phyloP scores from a whole-genome alignment of 2,797 vertebrate species.

The Graptemys geographica region DNA sequence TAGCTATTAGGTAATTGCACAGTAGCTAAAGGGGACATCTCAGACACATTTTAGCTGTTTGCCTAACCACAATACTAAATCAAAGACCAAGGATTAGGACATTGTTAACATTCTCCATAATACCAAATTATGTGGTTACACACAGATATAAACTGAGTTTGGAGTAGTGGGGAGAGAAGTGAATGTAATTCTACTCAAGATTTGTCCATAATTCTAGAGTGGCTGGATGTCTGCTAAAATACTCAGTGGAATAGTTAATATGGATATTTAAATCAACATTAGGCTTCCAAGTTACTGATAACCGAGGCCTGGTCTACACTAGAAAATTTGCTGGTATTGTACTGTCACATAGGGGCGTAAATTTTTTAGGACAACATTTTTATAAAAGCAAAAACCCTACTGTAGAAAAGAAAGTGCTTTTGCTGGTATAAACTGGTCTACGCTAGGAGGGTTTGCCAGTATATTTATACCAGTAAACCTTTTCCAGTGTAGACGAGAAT shows the following conservation, averaged over 20 bases:
- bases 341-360: neutral
- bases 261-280: neutral
- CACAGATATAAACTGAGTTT: neutral
- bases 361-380: neutral
- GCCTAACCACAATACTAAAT: slow-evolving; percentile 22
- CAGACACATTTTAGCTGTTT: slow-evolving; percentile 1
- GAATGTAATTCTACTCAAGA: neutral
- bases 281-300: neutral
- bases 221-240: slow-evolving; percentile 17
- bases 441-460: neutral
- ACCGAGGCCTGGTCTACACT: neutral
- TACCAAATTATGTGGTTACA: neutral
- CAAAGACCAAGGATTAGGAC: neutral
- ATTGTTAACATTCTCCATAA: neutral
- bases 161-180: neutral
- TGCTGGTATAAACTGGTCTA: neutral
- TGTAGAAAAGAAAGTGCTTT: neutral
- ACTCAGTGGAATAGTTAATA: slow-evolving; percentile 1
- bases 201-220: neutral
- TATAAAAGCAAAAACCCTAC: neutral
- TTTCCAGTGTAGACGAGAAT: neutral
- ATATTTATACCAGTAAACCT: neutral
- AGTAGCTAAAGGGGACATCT: slow-evolving; percentile 7
- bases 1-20: neutral
- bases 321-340: neutral